Evolutionary conservation across 2,888 invertebrate species (phyloP), one percentile per base, ranked within the genome.

Genomic region (Endotricha flammealis): DNA sequence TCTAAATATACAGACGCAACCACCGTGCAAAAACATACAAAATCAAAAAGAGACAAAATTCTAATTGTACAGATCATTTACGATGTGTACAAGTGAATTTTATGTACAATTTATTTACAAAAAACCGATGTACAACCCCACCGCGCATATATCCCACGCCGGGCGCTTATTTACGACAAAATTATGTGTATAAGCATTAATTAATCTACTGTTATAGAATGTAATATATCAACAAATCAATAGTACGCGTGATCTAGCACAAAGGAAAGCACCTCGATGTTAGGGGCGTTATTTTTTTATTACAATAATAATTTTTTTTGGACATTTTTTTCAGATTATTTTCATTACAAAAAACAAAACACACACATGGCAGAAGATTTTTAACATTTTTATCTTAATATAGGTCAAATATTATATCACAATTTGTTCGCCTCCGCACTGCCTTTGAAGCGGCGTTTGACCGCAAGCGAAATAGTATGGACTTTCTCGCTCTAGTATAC

Each of bases 371-470:
- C 73, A 57, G 66, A 73, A 52, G 67, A 65, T 64, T 65, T 71
- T 61, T 54, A 73, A 78, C 74, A 78, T 73, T 80, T 81, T 69
- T 44, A 67, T 73, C 78, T 80, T 80, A 78, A 66, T 71, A 75
- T 72, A 76, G 68, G 64, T 72, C 70, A 68, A 68, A 61, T 52
- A 67, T 62, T 63, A 61, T 73, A 75, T 75, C 77, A 75, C 74
- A 76, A 57, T 66, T 60, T 50, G 61, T 64, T 57, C 48, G 53
- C 53, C 53, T 53, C 50, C 50, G 45, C 48, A 34, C 51, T 42
- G 20, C 20, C 20, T n/a, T n/a, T n/a, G n/a, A n/a, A n/a, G 16
- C 8, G n/a, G 4, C 32, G 32, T n/a, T n/a, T n/a, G n/a, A n/a
- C n/a, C n/a, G n/a, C n/a, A n/a, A n/a, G n/a, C n/a, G n/a, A n/a